Percentiles rank a stretch among this genome's conserved stretches.
Conservation (phyloP, 2,113 vertebrate genomes). For the Lucifuga dentata region DNA sequence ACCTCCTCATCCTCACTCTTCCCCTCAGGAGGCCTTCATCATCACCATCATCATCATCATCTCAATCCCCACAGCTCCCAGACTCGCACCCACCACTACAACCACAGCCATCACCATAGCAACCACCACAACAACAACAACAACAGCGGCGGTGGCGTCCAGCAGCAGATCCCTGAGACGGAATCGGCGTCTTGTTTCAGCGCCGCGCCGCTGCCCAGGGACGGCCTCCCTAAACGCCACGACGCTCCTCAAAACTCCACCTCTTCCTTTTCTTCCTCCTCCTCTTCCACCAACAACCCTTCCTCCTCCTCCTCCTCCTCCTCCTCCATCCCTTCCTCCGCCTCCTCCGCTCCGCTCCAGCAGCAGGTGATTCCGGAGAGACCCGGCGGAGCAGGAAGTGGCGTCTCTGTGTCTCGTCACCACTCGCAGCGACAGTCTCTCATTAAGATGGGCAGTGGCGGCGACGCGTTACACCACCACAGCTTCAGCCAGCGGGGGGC, state of each 20-base stretch:
- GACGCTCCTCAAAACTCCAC: constrained; percentile 38
- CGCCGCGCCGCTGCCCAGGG: constrained; percentile 75
- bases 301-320: constrained; percentile 56
- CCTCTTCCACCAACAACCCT: constrained; percentile 48
- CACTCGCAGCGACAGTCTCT: constrained; percentile 78
- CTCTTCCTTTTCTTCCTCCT: constrained; percentile 45
- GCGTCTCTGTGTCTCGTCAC: constrained; percentile 35
- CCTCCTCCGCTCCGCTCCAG: constrained; percentile 44
- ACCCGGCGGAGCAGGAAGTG: constrained; percentile 22
- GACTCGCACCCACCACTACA: constrained; percentile 48
- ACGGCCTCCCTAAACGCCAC: constrained; percentile 59
- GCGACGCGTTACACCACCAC: constrained; percentile 74
- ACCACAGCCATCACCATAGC: constrained; percentile 53
- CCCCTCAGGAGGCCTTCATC: constrained; percentile 18
- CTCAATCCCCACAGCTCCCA: constrained; percentile 29
- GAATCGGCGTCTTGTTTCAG: constrained; percentile 68
- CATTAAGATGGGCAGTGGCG: constrained; percentile 75
- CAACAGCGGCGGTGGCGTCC: constrained; percentile 8
- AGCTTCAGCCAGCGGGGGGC: constrained; percentile 76
- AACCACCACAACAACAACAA: constrained; percentile 55
- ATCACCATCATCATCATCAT: constrained; percentile 11
- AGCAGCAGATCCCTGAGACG: constrained; percentile 62
- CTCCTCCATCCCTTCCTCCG: constrained; percentile 41
- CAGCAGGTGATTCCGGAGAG: constrained; percentile 63
- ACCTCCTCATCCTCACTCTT: constrained; percentile 58